These are phyloP conservation scores for Girardinus metallicus DNA, from an alignment of 2,797 vertebrate genomes.

Conservation along the genomic window DNA sequence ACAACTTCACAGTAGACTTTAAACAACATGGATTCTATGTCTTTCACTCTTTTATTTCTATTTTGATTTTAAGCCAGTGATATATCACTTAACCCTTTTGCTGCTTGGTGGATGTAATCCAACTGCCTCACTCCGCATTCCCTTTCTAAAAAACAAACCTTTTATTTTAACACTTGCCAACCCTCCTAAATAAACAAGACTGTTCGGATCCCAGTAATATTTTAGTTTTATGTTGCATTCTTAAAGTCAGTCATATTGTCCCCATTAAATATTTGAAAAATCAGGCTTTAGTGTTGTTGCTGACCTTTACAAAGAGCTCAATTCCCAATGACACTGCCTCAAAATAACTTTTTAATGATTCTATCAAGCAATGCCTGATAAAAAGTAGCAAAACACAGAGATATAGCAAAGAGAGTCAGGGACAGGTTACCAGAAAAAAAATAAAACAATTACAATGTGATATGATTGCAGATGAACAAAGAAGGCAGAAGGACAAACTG, in stretches of 20 bases:
- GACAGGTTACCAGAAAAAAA: slow-evolving; percentile 13
- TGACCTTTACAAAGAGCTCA: slow-evolving; percentile 73
- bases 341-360: slow-evolving; percentile 53
- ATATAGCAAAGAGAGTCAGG: neutral
- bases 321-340: slow-evolving; percentile 57
- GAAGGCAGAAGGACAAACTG: neutral
- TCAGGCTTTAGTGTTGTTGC: slow-evolving; percentile 42
- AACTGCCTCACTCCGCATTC: neutral
- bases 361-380: slow-evolving; percentile 53
- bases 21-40: neutral
- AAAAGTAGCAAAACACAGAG: slow-evolving; percentile 8
- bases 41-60: neutral
- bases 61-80: neutral
- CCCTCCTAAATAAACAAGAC: slow-evolving; percentile 17
- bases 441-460: slow-evolving; percentile 5
- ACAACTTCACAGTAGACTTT: neutral
- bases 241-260: slow-evolving; percentile 28
- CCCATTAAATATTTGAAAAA: slow-evolving; percentile 49
- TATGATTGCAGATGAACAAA: slow-evolving; percentile 17
- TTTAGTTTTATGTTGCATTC: slow-evolving; percentile 45
- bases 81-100: neutral
- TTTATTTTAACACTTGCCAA: slow-evolving; percentile 23
- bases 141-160: slow-evolving; percentile 15
- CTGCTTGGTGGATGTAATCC: neutral
- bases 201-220: slow-evolving; percentile 36